Evolutionary conservation across 1,140 invertebrate genomes (phyloP), one percentile per base, ranked within the genome.

Genomic region (Aphaenogaster rudis): DNA sequence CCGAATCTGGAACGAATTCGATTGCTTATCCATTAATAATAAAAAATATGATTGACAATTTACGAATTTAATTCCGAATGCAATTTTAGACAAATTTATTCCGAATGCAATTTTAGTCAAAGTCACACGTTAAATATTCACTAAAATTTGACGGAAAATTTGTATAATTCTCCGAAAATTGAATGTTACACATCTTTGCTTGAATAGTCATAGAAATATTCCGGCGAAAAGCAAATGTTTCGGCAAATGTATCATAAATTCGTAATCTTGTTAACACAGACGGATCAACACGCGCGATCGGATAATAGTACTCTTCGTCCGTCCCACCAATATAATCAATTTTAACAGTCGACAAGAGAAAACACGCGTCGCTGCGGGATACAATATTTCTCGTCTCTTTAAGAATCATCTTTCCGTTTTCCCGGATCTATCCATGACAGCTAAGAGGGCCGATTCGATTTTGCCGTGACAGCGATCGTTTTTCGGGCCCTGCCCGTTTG

Each of bases 391-490:
- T 71, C 52, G 48, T 52, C 13, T 80, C 79, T 57, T 85, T 54
- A 86, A 76, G 61, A 36, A 64, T 79, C 78, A 72, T 57, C 71
- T 45, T 84, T 81, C 64, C 21, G 78, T 63, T 78, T 50, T 67
- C 77, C n/a, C 33, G 67, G 86, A 54, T 77, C 17, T 64, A 21
- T 36, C 63, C 39, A 39, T 76, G 80, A 84, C 80, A 63, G 69
- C 39, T 57, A 76, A 81, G 42, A 86, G 76, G 42, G 42, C 17
- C 90, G 90, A 87, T 91, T 87, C 90, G 84, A 88, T 91, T 91
- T 86, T 71, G 80, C 87, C 86, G 69, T 87, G 79, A 79, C 89
- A 86, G 76, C 71, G 81, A 82, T 88, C 90, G 88, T 91, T 91
- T 88, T 89, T 88, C 61, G 77, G 66, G 39, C 11, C 74, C 71